A percentile compares a stretch with the other conserved stretches of the same genome.
These are phyloP conservation scores for Caenorhabditis brenneri DNA, from an alignment of 1,140 invertebrate species.

Conservation along the genomic window DNA sequence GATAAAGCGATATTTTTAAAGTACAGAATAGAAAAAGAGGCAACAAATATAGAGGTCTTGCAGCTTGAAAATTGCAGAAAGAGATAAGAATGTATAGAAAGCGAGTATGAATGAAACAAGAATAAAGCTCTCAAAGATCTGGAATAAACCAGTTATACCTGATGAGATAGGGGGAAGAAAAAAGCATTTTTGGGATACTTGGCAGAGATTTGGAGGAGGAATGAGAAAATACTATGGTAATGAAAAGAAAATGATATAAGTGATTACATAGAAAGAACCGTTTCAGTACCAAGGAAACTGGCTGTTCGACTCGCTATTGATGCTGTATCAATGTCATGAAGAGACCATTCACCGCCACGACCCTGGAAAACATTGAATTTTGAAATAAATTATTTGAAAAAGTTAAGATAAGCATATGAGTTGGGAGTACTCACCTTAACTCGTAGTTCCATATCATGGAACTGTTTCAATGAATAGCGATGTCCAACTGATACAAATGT, in stretches of 20 bases:
- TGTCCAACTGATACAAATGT: constrained; percentile 75
- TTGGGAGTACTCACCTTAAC: constrained; percentile 60
- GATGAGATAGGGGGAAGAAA: not conserved
- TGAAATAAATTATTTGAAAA: not conserved
- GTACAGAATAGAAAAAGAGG: not conserved
- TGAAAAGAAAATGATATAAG: not conserved
- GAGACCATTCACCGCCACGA: constrained; percentile 71
- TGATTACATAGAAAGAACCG: constrained; percentile 50
- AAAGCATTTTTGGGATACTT: not conserved
- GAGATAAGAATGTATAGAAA: not conserved
- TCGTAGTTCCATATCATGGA: constrained; percentile 73
- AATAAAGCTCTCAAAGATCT: constrained; percentile 36
- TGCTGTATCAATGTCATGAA: constrained; percentile 52
- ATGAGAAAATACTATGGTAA: not conserved
- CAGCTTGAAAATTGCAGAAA: not conserved
- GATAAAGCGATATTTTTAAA: constrained; percentile 39
- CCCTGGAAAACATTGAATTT: not conserved
- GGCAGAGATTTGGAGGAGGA: too few relatives aligned
- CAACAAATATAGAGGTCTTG: not conserved
- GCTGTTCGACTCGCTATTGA: constrained; percentile 47
- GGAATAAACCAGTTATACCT: not conserved
- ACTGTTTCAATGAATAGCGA: constrained; percentile 72
- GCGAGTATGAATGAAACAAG: constrained; percentile 30
- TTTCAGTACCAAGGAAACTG: constrained; percentile 46
- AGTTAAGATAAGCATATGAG: not conserved